Evolutionary conservation across 2,888 invertebrate species (phyloP).

Genomic region (Lasius fuliginosus): DNA sequence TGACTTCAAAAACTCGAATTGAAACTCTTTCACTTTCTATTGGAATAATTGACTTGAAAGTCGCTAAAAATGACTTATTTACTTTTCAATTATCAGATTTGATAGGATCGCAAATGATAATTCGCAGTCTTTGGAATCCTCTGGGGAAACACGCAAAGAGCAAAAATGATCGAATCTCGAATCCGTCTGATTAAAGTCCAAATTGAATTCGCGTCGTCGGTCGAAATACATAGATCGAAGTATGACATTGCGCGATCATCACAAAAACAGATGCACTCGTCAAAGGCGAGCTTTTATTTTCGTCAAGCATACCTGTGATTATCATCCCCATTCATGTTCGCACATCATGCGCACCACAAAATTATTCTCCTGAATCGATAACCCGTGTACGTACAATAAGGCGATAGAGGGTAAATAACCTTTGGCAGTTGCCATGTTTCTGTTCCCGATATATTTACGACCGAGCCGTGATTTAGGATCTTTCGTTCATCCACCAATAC

Average conservation of each 20-base stretch:
- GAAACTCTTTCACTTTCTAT: background rate
- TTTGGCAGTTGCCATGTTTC: conserved; percentile 58
- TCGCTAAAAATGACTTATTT: background rate
- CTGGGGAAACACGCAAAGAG: conserved; percentile 23
- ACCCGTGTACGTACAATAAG: conserved; percentile 19
- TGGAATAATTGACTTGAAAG: background rate
- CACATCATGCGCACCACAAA: background rate
- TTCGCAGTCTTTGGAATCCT: conserved; percentile 9
- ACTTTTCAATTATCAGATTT: conserved; percentile 15
- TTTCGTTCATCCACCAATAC: conserved; percentile 53
- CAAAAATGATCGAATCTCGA: conserved; percentile 7
- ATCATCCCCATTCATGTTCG: background rate
- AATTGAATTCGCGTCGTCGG: background rate
- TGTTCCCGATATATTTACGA: conserved; percentile 70
- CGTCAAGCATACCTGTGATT: background rate
- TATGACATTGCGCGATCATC: background rate
- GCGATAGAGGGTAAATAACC: conserved; percentile 61
- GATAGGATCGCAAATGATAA: conserved; percentile 29
- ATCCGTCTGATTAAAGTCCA: conserved; percentile 27
- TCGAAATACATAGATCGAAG: background rate
- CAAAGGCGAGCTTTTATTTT: conserved; percentile 25
- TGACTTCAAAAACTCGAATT: background rate
- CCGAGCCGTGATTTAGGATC: conserved; percentile 64
- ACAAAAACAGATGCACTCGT: background rate
- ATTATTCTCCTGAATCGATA: conserved; percentile 57